These are phyloP conservation scores for Momotus momota DNA, from an alignment of 2,797 vertebrate species.

Conservation along the genomic window DNA sequence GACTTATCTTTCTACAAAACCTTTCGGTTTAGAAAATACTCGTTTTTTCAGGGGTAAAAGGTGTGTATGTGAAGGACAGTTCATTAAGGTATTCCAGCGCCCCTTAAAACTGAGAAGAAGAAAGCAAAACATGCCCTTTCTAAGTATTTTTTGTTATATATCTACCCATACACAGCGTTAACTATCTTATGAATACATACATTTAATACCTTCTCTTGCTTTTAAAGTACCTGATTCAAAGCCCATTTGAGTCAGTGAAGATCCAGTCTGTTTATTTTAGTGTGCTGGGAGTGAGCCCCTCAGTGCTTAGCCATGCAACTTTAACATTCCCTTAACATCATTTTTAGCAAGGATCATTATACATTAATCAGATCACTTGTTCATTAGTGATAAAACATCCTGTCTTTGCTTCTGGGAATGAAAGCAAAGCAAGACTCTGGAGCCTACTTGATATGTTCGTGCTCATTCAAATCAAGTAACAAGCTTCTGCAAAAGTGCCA, in stretches of 20 bases:
- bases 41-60: background rate
- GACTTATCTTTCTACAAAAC: background rate
- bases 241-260: background rate
- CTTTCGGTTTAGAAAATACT: background rate
- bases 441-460: constrained; percentile 37
- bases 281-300: background rate
- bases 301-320: constrained; percentile 51
- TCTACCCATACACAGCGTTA: background rate
- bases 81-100: background rate
- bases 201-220: constrained; percentile 3
- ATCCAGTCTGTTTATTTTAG: constrained; percentile 58
- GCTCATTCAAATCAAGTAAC: constrained; percentile 67
- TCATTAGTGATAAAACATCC: constrained; percentile 73
- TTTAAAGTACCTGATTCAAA: constrained; percentile 23
- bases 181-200: background rate
- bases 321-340: constrained; percentile 56
- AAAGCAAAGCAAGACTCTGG: constrained; percentile 69
- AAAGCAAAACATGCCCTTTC: background rate
- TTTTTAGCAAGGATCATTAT: constrained; percentile 72
- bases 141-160: background rate
- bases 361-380: constrained; percentile 75
- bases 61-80: background rate
- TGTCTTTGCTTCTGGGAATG: constrained; percentile 74
- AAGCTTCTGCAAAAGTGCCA: constrained; percentile 55
- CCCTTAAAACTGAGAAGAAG: background rate